Percentiles rank a stretch among this genome's conserved stretches.
Conservation (phyloP, 2,797 vertebrate species). For the Crenuchus spilurus region DNA sequence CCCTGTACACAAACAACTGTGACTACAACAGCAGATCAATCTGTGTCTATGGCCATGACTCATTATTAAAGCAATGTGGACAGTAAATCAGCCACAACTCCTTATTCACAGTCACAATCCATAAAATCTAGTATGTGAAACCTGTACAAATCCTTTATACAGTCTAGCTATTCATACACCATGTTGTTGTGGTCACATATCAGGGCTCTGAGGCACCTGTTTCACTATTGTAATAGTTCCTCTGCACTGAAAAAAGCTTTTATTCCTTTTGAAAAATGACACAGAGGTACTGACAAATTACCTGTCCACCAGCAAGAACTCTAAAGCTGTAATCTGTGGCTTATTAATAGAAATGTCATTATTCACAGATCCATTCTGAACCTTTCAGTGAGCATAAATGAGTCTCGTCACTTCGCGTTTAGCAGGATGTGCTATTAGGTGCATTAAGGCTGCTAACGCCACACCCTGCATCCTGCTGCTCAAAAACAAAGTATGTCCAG, state of each 20-base stretch:
- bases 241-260: neutral
- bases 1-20: neutral
- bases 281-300: neutral
- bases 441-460: neutral
- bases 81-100: no score
- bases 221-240: neutral
- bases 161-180: no score
- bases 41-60: neutral
- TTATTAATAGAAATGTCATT: slow-evolving; percentile 8
- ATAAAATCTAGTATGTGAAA: no score
- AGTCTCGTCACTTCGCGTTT: slow-evolving; percentile 15
- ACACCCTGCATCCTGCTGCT: neutral
- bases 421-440: neutral
- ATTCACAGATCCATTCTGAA: neutral
- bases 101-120: no score
- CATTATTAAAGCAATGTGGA: no score
- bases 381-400: neutral
- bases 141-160: no score
- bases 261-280: neutral
- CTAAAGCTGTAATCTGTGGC: slow-evolving; percentile 8
- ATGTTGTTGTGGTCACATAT: no score
- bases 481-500: neutral
- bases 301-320: neutral
- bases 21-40: neutral
- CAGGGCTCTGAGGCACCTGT: no score